phyloP scores from a whole-genome alignment of 2,888 invertebrate genomes.

The Drosophila ustulata region DNA sequence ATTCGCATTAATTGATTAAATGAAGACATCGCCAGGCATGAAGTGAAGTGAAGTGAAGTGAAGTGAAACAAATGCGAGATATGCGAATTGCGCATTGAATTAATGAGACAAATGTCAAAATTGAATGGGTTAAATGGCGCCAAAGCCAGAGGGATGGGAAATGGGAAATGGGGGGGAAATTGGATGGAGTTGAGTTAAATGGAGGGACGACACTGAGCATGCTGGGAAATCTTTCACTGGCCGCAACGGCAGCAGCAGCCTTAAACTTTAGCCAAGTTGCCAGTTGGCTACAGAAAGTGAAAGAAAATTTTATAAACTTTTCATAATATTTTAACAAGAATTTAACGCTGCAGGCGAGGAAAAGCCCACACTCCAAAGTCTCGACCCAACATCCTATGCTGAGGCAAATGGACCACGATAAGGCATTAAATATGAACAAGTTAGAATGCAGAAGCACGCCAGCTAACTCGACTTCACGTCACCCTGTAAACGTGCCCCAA shows the following conservation, averaged over 20 bases:
- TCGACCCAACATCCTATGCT: neutral
- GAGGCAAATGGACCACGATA: slow-evolving; percentile 34
- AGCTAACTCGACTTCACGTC: neutral
- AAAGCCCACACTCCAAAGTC: slow-evolving; percentile 25
- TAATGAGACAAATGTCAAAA: slow-evolving; percentile 55
- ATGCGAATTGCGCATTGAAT: slow-evolving; percentile 45
- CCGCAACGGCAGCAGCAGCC: slow-evolving; percentile 9
- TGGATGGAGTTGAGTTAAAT: neutral
- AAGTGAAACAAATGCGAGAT: slow-evolving; percentile 46
- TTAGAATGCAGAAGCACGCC: neutral
- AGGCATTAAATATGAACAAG: slow-evolving; percentile 45
- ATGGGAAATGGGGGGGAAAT: neutral
- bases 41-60: slow-evolving; percentile 41
- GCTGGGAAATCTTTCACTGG: slow-evolving; percentile 8
- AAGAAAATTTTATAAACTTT: slow-evolving; percentile 42
- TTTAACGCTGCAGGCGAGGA: slow-evolving; percentile 53
- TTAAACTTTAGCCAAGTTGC: slow-evolving; percentile 8
- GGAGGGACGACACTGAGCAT: neutral
- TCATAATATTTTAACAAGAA: slow-evolving; percentile 61
- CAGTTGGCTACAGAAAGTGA: slow-evolving; percentile 14
- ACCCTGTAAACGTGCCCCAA: neutral
- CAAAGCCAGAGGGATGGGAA: slow-evolving; percentile 6
- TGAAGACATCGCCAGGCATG: slow-evolving; percentile 23
- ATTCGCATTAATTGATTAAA: slow-evolving; percentile 51
- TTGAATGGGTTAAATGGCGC: slow-evolving; percentile 50